Percentiles rank a stretch among this genome's conserved stretches.
phyloP scores from a whole-genome alignment of 2,888 invertebrate species.

The Scaptomyza polygonia region DNA sequence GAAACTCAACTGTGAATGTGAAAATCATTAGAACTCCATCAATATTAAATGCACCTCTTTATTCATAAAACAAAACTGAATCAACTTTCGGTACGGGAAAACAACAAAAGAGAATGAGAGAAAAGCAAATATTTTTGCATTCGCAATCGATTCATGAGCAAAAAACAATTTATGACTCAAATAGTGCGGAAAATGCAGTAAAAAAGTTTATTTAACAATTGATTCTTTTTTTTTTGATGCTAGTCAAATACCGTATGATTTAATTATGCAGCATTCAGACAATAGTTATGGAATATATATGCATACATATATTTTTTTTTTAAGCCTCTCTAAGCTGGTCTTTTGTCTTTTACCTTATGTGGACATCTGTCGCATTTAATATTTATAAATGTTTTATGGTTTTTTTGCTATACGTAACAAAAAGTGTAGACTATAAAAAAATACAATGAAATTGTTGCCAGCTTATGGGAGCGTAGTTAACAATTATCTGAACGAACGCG shows the following conservation, averaged over 20 bases:
- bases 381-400: no score
- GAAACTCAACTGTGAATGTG: constrained; percentile 23
- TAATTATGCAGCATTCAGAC: constrained; percentile 64
- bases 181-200: constrained; percentile 71
- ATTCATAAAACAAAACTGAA: constrained; percentile 8
- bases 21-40: constrained; percentile 49
- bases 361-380: constrained; percentile 67
- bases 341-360: constrained; percentile 61
- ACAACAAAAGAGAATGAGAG: constrained; percentile 6
- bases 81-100: neutral
- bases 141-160: constrained; percentile 70
- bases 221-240: constrained; percentile 25
- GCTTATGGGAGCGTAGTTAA: constrained; percentile 31
- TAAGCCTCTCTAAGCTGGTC: constrained; percentile 50
- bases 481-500: no score
- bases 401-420: no score
- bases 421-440: constrained; percentile 20
- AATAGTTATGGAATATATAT: constrained; percentile 33
- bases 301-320: constrained; percentile 17
- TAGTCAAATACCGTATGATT: constrained; percentile 49
- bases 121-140: constrained; percentile 39
- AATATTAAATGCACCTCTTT: constrained; percentile 21
- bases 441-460: neutral
- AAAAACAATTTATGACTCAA: constrained; percentile 67
- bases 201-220: constrained; percentile 67